Base-by-base conservation (phyloP, 2,797 vertebrate species). In the Gastrophryne carolinensis region DNA sequence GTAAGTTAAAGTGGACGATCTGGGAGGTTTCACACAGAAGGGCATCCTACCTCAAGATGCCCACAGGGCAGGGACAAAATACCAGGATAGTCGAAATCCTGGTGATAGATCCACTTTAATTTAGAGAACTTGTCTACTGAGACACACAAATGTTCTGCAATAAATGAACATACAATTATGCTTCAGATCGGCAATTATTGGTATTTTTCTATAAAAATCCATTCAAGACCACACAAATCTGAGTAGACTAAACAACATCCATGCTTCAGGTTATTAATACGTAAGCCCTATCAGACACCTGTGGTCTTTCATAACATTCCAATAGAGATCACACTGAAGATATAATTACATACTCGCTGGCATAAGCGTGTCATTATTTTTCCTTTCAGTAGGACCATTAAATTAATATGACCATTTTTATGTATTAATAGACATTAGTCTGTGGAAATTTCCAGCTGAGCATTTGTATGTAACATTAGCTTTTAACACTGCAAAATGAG, bases 331-430 rank as follows among this genome's bases (percentile, higher is more conserved):
- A 13, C 47, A 61, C 27, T 67, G 63, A 67, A 35, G 37, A 60
- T 67, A 58, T 67, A 75, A 75, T 75, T 67, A 50, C n/a, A 67
- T 32, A 58, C 53, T 75, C 66, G 58, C n/a, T 54, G 27, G 13
- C 35, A 53, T 49, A 74, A 74, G 49, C 53, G 58, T 75, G 41
- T 67, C 63, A 75, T 75, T 75, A 75, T 73, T 50, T 72, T 44
- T 47, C 57, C 41, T 75, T 67, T 58, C 39, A 49, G 26, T 26
- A 26, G 39, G 27, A 29, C 52, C 60, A 67, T 75, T 75, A 66
- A 50, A 24, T 29, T 35, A 74, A 49, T 58, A 50, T 66, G 30
- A 13, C 39, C 41, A 26, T 47, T 41, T 39, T 41, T 35, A 47
- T 56, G 23, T 57, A 66, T 66, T 58, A 75, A 75, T 75, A 39